A percentile compares a stretch with the other conserved stretches of the same genome.
These are phyloP conservation scores for Petroica traversi DNA, from an alignment of 2,113 vertebrate genomes.

Conservation along the genomic window DNA sequence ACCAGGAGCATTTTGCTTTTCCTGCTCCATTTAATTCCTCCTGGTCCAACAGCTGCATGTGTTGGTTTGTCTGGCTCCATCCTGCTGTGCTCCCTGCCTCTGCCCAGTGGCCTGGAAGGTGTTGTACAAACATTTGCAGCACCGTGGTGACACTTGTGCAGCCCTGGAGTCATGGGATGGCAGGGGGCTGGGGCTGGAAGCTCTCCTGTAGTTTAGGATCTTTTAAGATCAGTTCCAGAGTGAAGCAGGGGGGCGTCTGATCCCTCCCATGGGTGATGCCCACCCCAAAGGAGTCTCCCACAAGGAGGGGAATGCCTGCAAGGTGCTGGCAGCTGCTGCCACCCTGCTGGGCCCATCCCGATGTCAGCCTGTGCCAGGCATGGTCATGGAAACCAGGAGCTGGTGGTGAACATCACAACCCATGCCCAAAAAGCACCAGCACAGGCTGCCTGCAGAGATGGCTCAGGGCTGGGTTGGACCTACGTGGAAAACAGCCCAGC, in stretches of 20 bases:
- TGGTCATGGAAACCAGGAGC: not conserved
- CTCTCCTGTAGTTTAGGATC: not conserved
- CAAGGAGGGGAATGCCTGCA: not conserved
- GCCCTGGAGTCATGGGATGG: not conserved
- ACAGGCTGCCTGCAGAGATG: not conserved
- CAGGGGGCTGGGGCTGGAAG: not conserved
- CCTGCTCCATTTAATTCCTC: not conserved
- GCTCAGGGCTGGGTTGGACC: not conserved
- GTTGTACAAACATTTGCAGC: not conserved
- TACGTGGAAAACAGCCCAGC: not conserved
- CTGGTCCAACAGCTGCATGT: rapidly evolving
- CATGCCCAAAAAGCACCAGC: not conserved
- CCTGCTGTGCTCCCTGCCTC: not conserved
- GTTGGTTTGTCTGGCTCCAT: not conserved
- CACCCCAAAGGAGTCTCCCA: rapidly evolving
- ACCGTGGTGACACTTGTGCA: rapidly evolving
- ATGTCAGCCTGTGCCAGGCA: not conserved
- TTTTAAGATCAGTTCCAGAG: not conserved
- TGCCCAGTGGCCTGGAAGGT: not conserved
- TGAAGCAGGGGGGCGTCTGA: rapidly evolving
- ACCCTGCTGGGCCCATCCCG: not conserved
- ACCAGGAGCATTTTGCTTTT: not conserved
- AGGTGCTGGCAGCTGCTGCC: not conserved
- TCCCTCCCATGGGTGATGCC: rapidly evolving
- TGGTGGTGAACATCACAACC: not conserved